phyloP scores from a whole-genome alignment of 2,888 invertebrate genomes.

The Chrysolina americana region DNA sequence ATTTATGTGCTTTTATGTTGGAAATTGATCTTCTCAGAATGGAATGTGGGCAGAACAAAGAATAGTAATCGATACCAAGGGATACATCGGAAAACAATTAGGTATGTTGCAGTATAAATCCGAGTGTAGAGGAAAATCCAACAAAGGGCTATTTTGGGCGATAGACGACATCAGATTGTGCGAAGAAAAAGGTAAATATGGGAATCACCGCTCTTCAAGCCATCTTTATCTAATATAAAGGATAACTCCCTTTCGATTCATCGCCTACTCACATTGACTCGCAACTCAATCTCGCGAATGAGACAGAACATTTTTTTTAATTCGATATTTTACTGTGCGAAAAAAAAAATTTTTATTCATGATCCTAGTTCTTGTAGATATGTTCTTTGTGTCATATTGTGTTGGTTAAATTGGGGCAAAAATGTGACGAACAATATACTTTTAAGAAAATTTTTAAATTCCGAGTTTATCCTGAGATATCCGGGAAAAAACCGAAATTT shows the following conservation, averaged over 20 bases:
- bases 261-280: not conserved
- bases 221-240: not conserved
- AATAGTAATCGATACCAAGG: not conserved
- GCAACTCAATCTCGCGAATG: not conserved
- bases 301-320: no score
- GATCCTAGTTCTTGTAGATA: no score
- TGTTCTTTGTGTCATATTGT: no score
- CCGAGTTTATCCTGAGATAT: no score
- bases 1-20: no score
- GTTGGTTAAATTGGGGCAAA: no score
- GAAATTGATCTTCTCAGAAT: not conserved
- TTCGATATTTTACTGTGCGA: no score
- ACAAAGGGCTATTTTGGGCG: slow-evolving; percentile 48
- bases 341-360: no score
- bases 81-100: not conserved
- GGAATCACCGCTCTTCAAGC: not conserved
- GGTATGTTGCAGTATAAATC: not conserved
- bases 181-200: slow-evolving; percentile 37
- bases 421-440: no score
- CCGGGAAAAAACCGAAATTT: no score
- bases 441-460: no score
- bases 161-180: slow-evolving; percentile 54
- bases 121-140: not conserved
- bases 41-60: not conserved
- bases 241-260: not conserved